Base-by-base conservation (phyloP, 2,888 invertebrate genomes). In the Ephialtes manifestator region DNA sequence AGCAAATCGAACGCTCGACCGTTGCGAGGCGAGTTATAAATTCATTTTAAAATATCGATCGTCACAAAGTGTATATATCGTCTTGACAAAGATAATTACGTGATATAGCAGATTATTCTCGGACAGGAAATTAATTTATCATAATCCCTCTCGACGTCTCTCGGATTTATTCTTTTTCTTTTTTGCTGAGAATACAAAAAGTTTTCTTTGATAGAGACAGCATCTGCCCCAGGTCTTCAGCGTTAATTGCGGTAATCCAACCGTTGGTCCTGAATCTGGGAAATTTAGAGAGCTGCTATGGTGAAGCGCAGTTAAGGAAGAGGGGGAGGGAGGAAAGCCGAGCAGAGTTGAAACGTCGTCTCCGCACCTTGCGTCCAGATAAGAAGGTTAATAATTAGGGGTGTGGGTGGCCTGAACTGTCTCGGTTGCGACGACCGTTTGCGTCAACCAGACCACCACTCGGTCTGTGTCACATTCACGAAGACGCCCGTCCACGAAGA, bases 331-430 rank as follows among this genome's bases (percentile, higher is more conserved):
- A 60, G 72, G 39, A 60, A 48, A 67, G 55, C 60, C 20, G 31
- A 67, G 77, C 39, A 67, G 67, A 71, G 51, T 80, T 70, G 46
- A 79, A 79, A 46, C 74, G 58, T 24, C 55, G 74, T 77, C 43
- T 67, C 63, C 13, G 60, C 39, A 60, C 78, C 75, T 77, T 67
- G 78, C 72, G 70, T 53, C 35, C 58, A 80, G 89, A 87, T 89
- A 89, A 88, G 86, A 75, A 80, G 89, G 86, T 88, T 91, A 88
- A 91, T 91, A 90, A 91, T 91, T 88, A 89, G 87, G 72, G 87
- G 72, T 84, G 68, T 68, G 81, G 84, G 80, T 88, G 87, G 74
- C 70, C 79, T 43, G 28, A 39, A 68, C 81, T 70, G 35, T 76
- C 70, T 80, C 46, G 55, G 28, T 39, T 71, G 39, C 43, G 51